Conservation (phyloP, 2,888 invertebrate genomes). For the Plebejus argus region DNA sequence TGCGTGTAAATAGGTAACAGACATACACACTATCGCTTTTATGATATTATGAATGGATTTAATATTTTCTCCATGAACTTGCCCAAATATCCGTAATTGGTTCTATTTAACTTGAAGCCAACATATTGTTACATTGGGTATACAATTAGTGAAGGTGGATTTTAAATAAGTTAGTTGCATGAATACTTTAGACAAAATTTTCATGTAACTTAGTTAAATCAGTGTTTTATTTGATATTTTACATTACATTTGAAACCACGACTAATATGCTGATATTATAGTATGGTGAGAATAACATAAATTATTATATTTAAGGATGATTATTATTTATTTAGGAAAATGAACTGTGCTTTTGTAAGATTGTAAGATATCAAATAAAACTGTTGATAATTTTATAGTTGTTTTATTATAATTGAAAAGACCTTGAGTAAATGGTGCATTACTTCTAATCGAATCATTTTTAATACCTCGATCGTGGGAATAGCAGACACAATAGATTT, state of each 20-base stretch:
- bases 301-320: background rate
- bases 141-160: background rate
- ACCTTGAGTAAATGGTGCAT: background rate
- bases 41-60: too few relatives aligned
- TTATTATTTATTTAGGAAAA: background rate
- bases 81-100: too few relatives aligned
- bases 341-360: background rate
- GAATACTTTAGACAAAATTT: background rate
- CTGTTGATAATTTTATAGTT: slow-evolving; percentile 2
- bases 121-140: background rate
- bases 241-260: background rate
- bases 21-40: too few relatives aligned
- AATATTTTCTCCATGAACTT: too few relatives aligned
- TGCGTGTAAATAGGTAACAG: too few relatives aligned
- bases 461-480: too few relatives aligned
- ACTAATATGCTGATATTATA: background rate
- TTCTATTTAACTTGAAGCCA: background rate
- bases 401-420: background rate
- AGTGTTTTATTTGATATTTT: slow-evolving; percentile 22
- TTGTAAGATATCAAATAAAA: slow-evolving; percentile 19
- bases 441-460: background rate
- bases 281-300: background rate
- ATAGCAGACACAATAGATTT: too few relatives aligned
- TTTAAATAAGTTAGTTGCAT: background rate
- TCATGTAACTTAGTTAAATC: background rate